Evolutionary conservation across 2,797 vertebrate species (phyloP).

Genomic region (Simalia tracyae): DNA sequence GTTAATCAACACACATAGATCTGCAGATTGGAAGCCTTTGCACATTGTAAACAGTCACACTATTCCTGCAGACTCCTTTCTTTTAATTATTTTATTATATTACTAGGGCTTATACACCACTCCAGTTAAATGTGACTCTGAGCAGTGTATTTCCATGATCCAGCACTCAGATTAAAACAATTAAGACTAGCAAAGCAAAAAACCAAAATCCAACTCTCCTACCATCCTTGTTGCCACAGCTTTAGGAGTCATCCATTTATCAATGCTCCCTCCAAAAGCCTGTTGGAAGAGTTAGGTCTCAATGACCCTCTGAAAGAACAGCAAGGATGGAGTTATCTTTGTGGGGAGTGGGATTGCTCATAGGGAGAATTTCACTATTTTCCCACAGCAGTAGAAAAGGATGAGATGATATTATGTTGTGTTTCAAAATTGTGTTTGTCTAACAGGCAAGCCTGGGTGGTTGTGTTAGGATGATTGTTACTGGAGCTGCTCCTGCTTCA

Average conservation of each 20-base stretch:
- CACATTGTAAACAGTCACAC: background rate
- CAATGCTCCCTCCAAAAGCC: background rate
- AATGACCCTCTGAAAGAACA: background rate
- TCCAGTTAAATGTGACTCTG: background rate
- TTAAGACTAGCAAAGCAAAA: background rate
- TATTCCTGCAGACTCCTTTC: background rate
- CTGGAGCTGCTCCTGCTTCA: slow-evolving; percentile 92
- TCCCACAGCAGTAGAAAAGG: background rate
- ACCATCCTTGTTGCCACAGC: background rate
- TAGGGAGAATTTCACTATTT: background rate
- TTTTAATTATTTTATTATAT: background rate
- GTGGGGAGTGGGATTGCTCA: background rate
- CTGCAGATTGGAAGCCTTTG: background rate
- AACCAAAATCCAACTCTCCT: background rate
- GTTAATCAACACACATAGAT: background rate
- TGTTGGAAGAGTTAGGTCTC: background rate
- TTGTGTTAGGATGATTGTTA: slow-evolving; percentile 92
- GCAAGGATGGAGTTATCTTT: background rate
- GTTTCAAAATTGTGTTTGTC: background rate
- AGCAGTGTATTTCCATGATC: background rate
- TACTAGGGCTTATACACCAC: background rate
- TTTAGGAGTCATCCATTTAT: background rate
- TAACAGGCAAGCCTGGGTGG: slow-evolving; percentile 89
- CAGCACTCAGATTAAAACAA: background rate
- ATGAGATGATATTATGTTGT: background rate